Evolutionary conservation across 2,888 invertebrate genomes (phyloP), one percentile per base, ranked within the genome.

Genomic region (Aproaerema taeniolella): DNA sequence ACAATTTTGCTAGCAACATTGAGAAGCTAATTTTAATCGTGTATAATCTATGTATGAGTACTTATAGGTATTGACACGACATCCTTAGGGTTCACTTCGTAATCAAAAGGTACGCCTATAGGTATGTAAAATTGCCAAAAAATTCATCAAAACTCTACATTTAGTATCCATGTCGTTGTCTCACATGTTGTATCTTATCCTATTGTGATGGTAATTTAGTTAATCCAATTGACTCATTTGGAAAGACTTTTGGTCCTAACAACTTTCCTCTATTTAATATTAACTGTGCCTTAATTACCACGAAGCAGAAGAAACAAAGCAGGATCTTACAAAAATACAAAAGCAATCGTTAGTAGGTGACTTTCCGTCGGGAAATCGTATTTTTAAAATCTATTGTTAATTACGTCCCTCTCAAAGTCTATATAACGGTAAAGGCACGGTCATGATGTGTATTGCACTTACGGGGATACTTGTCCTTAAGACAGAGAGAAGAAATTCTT

Each of bases 401-500:
- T 86, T 86, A 85, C 85, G 85, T 86, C 85, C 85, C 85, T 77
- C 75, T 78, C 81, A 75, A 77, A 85, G 85, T 86, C 85, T 86
- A 81, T 82, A 83, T 81, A 83, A 82, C 77, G 77, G 85, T 82
- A 77, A 86, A 85, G 86, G 86, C 86, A 86, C 85, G 85, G 82
- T 85, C 66, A 81, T 85, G 85, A 86, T 86, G 85, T 83, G 83
- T 83, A 79, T 80, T 82, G 85, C 85, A 81, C 82, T 82, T 80
- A 81, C 67, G 76, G 79, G 76, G 75, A 67, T 74, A 77, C 66
- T 67, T 73, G 74, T 79, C 75, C 76, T 67, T 69, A 73, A 76
- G 76, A 81, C 78, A 77, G 73, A 76, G 77, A 81, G 78, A 78
- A 76, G 77, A 79, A 75, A 74, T 75, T 74, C 69, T 72, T 70